phyloP scores from a whole-genome alignment of 2,888 invertebrate genomes.

The Platerodrilus igneus region DNA sequence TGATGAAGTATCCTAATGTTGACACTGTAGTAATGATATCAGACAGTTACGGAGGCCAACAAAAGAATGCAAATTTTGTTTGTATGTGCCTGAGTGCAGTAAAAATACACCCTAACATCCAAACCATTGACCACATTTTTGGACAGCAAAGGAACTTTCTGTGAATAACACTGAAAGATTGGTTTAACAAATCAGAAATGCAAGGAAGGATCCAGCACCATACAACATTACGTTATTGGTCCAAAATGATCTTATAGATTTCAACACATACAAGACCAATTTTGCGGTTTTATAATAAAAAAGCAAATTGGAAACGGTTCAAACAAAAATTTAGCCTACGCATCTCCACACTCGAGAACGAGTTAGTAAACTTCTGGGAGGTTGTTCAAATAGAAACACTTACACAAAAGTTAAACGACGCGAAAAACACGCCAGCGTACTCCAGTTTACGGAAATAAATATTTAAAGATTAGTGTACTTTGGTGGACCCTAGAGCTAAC shows the following conservation, averaged over 20 bases:
- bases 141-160: neutral
- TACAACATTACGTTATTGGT: neutral
- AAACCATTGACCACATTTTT: too few species aligned
- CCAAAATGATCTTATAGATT: neutral
- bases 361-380: too few species aligned
- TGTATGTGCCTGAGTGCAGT: neutral
- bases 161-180: neutral
- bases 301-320: too few species aligned
- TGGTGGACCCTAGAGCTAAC: too few species aligned
- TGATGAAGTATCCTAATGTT: slow-evolving; percentile 1
- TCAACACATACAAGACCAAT: neutral
- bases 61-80: slow-evolving; percentile 7
- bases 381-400: too few species aligned
- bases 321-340: too few species aligned
- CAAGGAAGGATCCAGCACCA: neutral
- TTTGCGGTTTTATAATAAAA: too few species aligned
- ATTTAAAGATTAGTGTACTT: too few species aligned
- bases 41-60: slow-evolving; percentile 6
- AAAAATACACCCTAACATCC: neutral
- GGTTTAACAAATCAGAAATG: slow-evolving; percentile 4
- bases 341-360: too few species aligned
- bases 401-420: too few species aligned
- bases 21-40: neutral
- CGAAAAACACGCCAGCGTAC: too few species aligned
- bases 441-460: too few species aligned